phyloP scores from a whole-genome alignment of 2,888 invertebrate species.

The Drosophila nr. perissopoda region DNA sequence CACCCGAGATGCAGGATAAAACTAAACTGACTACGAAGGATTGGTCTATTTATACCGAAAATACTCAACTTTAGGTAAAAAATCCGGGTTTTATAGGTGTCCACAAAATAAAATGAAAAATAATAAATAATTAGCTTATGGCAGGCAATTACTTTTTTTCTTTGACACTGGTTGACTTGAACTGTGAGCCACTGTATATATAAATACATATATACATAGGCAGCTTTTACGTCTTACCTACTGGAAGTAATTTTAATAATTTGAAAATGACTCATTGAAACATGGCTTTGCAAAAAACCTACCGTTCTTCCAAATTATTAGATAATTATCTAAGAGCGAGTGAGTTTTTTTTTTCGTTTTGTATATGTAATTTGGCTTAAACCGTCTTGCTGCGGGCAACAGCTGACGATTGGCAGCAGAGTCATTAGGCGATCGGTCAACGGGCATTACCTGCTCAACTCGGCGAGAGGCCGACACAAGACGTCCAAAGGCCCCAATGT shows the following conservation, averaged over 20 bases:
- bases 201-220: not conserved
- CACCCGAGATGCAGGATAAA: too few species aligned
- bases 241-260: constrained; percentile 28
- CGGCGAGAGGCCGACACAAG: not conserved
- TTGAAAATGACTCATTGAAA: constrained; percentile 13
- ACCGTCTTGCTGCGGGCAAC: constrained; percentile 9
- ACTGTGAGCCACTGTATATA: too few species aligned
- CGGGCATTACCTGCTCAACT: constrained; percentile 8
- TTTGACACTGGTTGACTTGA: too few species aligned
- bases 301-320: not conserved
- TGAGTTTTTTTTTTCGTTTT: not conserved
- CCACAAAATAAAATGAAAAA: too few species aligned
- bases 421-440: constrained; percentile 25
- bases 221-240: constrained; percentile 6
- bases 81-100: too few species aligned
- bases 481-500: constrained; percentile 8
- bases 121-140: too few species aligned
- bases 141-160: too few species aligned
- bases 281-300: not conserved
- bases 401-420: constrained; percentile 5
- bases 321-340: not conserved
- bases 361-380: constrained; percentile 10
- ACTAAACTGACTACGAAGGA: too few species aligned
- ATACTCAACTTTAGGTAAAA: too few species aligned
- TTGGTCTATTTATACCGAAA: too few species aligned